Conservation (phyloP, 2,888 invertebrate species). For the Galerucella pusilla region DNA sequence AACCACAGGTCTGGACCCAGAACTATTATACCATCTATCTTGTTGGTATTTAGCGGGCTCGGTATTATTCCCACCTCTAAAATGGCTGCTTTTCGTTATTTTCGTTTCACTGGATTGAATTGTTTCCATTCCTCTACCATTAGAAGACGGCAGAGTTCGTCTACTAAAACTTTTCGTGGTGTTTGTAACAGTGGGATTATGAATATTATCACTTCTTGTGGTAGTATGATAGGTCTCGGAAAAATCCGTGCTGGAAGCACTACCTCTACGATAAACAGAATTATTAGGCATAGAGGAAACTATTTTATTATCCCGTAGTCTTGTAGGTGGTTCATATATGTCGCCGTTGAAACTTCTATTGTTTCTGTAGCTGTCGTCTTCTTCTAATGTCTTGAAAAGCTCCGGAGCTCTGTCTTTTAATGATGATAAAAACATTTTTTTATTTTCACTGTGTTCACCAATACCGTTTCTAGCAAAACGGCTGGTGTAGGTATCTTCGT, state of each 20-base stretch:
- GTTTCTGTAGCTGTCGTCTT: slow-evolving; percentile 63
- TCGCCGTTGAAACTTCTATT: slow-evolving; percentile 60
- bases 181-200: slow-evolving; percentile 76
- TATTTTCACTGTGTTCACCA: slow-evolving; percentile 61
- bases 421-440: slow-evolving; percentile 76
- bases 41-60: slow-evolving; percentile 66
- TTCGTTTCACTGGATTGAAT: slow-evolving; percentile 78
- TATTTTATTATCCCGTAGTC: slow-evolving; percentile 58
- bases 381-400: slow-evolving; percentile 76
- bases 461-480: slow-evolving; percentile 70
- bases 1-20: slow-evolving; percentile 68
- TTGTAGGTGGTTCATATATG: slow-evolving; percentile 64
- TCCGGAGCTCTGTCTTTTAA: slow-evolving; percentile 78
- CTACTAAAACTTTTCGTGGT: slow-evolving; percentile 77
- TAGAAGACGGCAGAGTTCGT: slow-evolving; percentile 74
- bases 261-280: slow-evolving; percentile 70
- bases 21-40: slow-evolving; percentile 63
- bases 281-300: slow-evolving; percentile 56
- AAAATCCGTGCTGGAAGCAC: slow-evolving; percentile 76
- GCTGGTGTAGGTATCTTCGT: slow-evolving; percentile 69
- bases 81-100: slow-evolving; percentile 69
- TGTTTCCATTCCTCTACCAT: slow-evolving; percentile 74
- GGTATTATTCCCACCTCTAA: slow-evolving; percentile 39
- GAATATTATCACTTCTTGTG: slow-evolving; percentile 74
- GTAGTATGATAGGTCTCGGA: slow-evolving; percentile 79